Conservation (phyloP, 2,888 invertebrate genomes). For the Anthophora plumipes region DNA sequence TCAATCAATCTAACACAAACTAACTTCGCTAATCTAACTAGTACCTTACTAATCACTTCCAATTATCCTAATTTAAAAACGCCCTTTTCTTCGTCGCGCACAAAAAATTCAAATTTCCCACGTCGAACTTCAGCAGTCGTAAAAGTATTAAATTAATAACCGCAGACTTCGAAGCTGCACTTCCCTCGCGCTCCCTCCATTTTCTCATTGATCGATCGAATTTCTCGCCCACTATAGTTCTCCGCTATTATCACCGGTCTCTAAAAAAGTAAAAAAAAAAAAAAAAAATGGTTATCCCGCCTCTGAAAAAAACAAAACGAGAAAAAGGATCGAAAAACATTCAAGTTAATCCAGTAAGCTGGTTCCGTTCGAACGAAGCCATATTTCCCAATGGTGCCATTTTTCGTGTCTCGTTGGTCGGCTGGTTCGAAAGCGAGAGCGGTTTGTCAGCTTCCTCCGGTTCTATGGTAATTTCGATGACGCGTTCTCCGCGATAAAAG, state of each 20-base stretch:
- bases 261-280: too few relatives aligned
- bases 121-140: too few relatives aligned
- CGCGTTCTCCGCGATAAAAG: slow-evolving; percentile 33
- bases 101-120: too few relatives aligned
- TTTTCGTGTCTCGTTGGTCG: slow-evolving; percentile 2
- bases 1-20: neutral
- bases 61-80: neutral
- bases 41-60: neutral
- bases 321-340: neutral
- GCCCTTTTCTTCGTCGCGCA: too few relatives aligned
- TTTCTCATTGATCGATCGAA: too few relatives aligned
- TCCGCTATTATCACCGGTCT: too few relatives aligned
- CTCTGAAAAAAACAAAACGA: too few relatives aligned
- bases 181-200: too few relatives aligned
- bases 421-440: slow-evolving; percentile 57
- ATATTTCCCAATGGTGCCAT: neutral
- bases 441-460: slow-evolving; percentile 26
- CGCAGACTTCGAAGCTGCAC: too few relatives aligned
- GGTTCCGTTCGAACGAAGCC: neutral
- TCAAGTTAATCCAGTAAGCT: slow-evolving; percentile 3
- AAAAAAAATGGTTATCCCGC: too few relatives aligned
- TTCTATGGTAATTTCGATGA: slow-evolving; percentile 62
- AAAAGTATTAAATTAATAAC: too few relatives aligned
- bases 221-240: too few relatives aligned
- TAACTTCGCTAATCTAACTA: neutral